Base-by-base conservation (phyloP, 2,888 invertebrate genomes). In the Trichogramma evanescens region DNA sequence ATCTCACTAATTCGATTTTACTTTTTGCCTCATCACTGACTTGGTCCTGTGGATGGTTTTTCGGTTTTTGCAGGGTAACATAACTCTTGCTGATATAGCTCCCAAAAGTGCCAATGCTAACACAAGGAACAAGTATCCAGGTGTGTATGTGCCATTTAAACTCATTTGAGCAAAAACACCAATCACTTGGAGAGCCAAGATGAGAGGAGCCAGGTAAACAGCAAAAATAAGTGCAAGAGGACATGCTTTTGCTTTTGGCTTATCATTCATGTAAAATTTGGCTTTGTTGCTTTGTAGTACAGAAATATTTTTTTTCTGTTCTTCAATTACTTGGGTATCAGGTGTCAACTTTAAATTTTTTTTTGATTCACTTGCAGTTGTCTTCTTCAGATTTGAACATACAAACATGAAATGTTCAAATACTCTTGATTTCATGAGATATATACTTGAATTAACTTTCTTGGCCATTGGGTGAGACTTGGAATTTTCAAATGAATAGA, bases 41-140 rank as follows among this genome's bases (percentile, higher is more conserved):
- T 66, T 73, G 43, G 58, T 65, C 9, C 61, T 66, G 61, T 63
- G 56, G 5, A 63, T 57, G 3, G 62, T 53, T 6, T 56, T 51
- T n/a, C 63, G 62, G 44, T 72, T 26, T 26, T 26, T 26, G 26
- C 26, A 68, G 59, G 73, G 71, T 55, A 71, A 69, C 63, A 77
- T 65, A 6, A 77, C 66, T 62, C 73, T 75, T 50, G 71, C 65
- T 0, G 71, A 72, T 57, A 77, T 75, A 40, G 67, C 70, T 5
- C 72, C 76, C 54, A 77, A 69, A 48, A 72, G 71, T n/a, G 75
- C n/a, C 4, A 77, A 60, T 0, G 77, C 70, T 4, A 66, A 59
- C 4, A 73, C 64, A 1, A 78, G 70, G 59, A 78, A 78, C 38
- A 76, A 62, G 54, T 76, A 78, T 13, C 77, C 77, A 0, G 77